These are phyloP conservation scores for Yponomeuta malinellus DNA, from an alignment of 2,888 invertebrate genomes.

Conservation along the genomic window DNA sequence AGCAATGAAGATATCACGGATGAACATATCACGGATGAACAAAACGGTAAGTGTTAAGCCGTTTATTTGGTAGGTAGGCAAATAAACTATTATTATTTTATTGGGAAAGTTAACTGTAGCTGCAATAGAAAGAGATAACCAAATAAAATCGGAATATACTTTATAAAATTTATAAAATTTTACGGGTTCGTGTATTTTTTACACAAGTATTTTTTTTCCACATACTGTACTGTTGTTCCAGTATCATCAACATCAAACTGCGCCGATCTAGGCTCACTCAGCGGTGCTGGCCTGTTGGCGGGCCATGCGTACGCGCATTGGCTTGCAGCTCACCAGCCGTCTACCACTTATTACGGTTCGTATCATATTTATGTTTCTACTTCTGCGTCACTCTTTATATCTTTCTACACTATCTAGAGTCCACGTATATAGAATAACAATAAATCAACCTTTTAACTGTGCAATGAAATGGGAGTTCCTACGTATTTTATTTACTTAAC, in stretches of 20 bases:
- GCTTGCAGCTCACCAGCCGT: conserved; percentile 62
- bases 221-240: conserved; percentile 22
- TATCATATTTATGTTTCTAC: neutral
- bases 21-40: conserved; percentile 63
- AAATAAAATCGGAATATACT: too few relatives aligned
- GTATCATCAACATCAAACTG: conserved; percentile 65
- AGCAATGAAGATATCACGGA: conserved; percentile 55
- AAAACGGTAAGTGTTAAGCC: conserved; percentile 51
- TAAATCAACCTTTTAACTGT: too few relatives aligned
- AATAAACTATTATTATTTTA: too few relatives aligned
- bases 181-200: too few relatives aligned
- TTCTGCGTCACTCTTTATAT: too few relatives aligned
- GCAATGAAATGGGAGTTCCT: neutral
- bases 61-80: too few relatives aligned
- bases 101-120: too few relatives aligned
- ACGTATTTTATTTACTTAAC: neutral
- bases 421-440: too few relatives aligned
- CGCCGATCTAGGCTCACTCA: conserved; percentile 49
- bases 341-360: conserved; percentile 54
- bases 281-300: conserved; percentile 59
- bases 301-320: conserved; percentile 70
- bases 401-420: too few relatives aligned
- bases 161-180: too few relatives aligned
- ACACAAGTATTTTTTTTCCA: too few relatives aligned
- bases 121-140: too few relatives aligned